Percentiles rank a stretch among this genome's conserved stretches.
These are phyloP conservation scores for Lucifuga dentata DNA, from an alignment of 2,113 vertebrate genomes.

Conservation along the genomic window DNA sequence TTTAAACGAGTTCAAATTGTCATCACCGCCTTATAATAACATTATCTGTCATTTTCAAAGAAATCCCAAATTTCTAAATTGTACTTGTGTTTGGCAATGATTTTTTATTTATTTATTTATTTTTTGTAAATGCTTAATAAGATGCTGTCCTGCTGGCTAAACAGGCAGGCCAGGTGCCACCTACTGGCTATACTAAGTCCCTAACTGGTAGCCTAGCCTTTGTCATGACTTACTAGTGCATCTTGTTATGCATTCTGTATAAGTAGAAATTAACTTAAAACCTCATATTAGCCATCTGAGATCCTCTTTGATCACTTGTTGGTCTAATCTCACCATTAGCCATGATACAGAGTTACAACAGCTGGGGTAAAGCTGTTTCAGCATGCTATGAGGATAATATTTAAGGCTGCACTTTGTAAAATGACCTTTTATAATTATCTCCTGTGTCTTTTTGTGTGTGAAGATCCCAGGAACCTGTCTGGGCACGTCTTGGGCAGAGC, in stretches of 20 bases:
- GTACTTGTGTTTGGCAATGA: neutral
- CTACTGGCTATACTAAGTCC: too few relatives aligned
- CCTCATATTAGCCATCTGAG: neutral
- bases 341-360: constrained; percentile 3
- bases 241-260: neutral
- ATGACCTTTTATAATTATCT: neutral
- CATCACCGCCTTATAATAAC: neutral
- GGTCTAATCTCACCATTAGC: constrained; percentile 9
- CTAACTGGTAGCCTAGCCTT: too few relatives aligned
- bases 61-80: neutral
- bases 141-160: neutral
- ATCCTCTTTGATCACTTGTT: neutral
- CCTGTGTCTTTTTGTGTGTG: neutral
- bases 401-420: constrained; percentile 23
- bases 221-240: neutral
- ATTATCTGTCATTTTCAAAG: neutral
- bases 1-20: neutral
- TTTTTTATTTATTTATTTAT: too few relatives aligned
- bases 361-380: constrained; percentile 9
- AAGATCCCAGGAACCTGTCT: constrained; percentile 48
- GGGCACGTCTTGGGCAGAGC: constrained; percentile 44
- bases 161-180: too few relatives aligned
- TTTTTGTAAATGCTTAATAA: neutral
- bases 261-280: too few relatives aligned
- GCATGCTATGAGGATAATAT: constrained; percentile 2